Evolutionary conservation across 2,113 vertebrate species (phyloP).

Genomic region (Procapra przewalskii): DNA sequence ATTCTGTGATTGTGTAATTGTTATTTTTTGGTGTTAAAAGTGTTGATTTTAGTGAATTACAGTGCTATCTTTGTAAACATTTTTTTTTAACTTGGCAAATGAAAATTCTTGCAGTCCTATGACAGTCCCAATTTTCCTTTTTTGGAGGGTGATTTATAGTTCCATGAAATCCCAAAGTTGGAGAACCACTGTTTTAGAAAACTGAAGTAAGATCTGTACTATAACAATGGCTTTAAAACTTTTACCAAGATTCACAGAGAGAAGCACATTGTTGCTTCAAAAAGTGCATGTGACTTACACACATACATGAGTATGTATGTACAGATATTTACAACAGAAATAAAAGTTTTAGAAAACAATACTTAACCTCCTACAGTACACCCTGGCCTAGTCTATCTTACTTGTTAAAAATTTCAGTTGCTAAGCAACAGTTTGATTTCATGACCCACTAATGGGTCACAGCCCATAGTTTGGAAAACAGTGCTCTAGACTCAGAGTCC

Average conservation of each 20-base stretch:
- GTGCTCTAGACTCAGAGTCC: not conserved
- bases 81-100: conserved; percentile 11
- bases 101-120: not conserved
- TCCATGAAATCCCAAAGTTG: not conserved
- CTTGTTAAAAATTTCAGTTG: not conserved
- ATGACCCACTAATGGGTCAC: not conserved
- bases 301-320: not conserved
- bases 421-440: not conserved
- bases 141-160: not conserved
- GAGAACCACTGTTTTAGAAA: not conserved
- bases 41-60: not conserved
- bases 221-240: not conserved
- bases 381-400: not conserved
- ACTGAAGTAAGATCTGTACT: not conserved
- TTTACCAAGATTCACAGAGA: conserved; percentile 21
- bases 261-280: not conserved
- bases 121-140: not conserved
- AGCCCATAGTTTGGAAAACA: conserved; percentile 15
- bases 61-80: not conserved
- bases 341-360: not conserved
- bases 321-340: conserved; percentile 1
- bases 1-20: not conserved
- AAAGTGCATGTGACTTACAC: not conserved
- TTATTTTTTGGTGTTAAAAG: not conserved
- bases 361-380: not conserved